A percentile compares a stretch with the other conserved stretches of the same genome.
Conservation (phyloP, 2,797 vertebrate genomes). For the Orientallactaga sibirica region DNA sequence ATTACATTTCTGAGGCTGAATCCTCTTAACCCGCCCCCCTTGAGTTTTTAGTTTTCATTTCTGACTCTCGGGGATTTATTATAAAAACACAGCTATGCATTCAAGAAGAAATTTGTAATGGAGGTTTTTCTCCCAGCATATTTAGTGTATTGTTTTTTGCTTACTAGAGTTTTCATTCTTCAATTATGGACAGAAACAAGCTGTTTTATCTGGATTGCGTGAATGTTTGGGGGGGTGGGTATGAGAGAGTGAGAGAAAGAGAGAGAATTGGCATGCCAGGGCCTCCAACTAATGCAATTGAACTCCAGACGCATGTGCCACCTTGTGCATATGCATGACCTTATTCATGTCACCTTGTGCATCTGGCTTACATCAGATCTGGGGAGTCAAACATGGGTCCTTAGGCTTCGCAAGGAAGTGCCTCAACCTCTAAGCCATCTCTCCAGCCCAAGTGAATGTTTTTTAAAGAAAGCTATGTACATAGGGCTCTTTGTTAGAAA, state of each 20-base stretch:
- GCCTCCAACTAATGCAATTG: too few relatives aligned
- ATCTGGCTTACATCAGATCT: too few relatives aligned
- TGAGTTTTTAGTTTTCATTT: slow-evolving; percentile 22
- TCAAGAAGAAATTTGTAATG: neutral
- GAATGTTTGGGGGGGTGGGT: neutral
- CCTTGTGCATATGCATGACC: too few relatives aligned
- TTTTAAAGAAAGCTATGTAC: slow-evolving; percentile 8
- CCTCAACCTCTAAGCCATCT: too few relatives aligned
- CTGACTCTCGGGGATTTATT: neutral
- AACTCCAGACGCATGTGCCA: too few relatives aligned
- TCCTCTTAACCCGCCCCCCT: neutral
- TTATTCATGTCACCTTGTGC: too few relatives aligned
- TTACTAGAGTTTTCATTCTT: neutral
- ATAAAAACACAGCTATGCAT: slow-evolving; percentile 8
- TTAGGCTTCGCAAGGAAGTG: too few relatives aligned
- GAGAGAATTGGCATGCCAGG: too few relatives aligned
- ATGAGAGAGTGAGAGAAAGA: too few relatives aligned
- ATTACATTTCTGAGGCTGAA: neutral
- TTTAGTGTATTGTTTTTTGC: slow-evolving; percentile 7
- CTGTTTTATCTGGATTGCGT: neutral
- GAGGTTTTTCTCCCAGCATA: neutral
- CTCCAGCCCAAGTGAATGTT: neutral
- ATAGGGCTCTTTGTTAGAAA: neutral
- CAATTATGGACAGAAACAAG: neutral
- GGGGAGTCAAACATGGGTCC: too few relatives aligned